These are phyloP conservation scores for Smithornis capensis DNA, from an alignment of 2,113 vertebrate species.

Conservation along the genomic window DNA sequence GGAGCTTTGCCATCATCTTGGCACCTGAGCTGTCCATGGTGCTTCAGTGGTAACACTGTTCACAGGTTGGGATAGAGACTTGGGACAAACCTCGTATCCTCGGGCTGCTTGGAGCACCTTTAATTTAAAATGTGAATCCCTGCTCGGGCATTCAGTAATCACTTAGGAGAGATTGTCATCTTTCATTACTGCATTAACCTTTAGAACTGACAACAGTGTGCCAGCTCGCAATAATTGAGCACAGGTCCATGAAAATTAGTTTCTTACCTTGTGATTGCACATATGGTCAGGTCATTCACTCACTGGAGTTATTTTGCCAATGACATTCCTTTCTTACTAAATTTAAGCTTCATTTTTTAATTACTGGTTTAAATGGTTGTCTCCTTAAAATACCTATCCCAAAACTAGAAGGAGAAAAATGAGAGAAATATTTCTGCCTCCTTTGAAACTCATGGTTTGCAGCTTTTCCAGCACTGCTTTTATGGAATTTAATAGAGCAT, in stretches of 20 bases:
- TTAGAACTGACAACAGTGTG: constrained; percentile 40
- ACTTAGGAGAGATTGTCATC: constrained; percentile 57
- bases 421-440: background rate
- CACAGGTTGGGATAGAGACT: background rate
- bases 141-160: constrained; percentile 28
- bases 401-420: background rate
- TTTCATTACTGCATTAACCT: constrained; percentile 65
- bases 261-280: constrained; percentile 35
- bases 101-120: background rate
- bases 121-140: constrained; percentile 26
- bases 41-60: fast-evolving
- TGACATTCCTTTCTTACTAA: background rate
- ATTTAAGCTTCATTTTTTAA: background rate
- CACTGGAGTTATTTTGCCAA: background rate
- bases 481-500: background rate
- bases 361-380: background rate
- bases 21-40: background rate
- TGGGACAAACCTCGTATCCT: background rate
- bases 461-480: background rate
- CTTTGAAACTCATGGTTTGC: background rate
- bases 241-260: constrained; percentile 57
- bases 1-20: background rate
- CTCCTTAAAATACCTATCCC: background rate
- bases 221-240: constrained; percentile 25
- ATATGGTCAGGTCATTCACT: background rate